These are phyloP conservation scores for Cirrhinus molitorella DNA, from an alignment of 2,797 vertebrate species.

Conservation along the genomic window DNA sequence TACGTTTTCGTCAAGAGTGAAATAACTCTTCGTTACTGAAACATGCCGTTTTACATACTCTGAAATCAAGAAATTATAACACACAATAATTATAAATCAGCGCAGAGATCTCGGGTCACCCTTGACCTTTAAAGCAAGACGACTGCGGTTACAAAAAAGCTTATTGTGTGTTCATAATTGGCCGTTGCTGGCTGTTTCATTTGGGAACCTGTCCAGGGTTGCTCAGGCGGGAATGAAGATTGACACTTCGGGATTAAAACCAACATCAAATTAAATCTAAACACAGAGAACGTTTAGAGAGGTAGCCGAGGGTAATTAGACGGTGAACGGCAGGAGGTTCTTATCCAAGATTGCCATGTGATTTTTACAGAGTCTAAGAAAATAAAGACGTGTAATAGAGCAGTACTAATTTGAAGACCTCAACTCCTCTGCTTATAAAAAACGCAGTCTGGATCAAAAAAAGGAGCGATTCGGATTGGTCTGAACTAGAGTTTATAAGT, in stretches of 20 bases:
- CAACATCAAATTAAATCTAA: conserved; percentile 69
- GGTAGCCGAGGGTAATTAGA: conserved; percentile 42
- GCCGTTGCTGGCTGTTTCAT: conserved; percentile 65
- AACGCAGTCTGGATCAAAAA: not conserved
- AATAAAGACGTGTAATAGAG: conserved; percentile 51
- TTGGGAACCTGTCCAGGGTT: conserved; percentile 68
- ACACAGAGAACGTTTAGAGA: conserved; percentile 51
- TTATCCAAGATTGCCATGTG: conserved; percentile 29
- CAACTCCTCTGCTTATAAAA: conserved; percentile 30
- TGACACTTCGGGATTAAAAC: conserved; percentile 72
- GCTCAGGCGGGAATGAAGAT: conserved; percentile 72
- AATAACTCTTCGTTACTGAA: not conserved
- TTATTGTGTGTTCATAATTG: conserved; percentile 18
- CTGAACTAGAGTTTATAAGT: not conserved
- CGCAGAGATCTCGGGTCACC: not conserved
- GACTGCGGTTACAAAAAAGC: conserved; percentile 13
- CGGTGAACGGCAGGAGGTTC: conserved; percentile 32
- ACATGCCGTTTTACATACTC: conserved; percentile 13
- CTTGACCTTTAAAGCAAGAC: not conserved
- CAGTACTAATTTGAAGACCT: conserved; percentile 45
- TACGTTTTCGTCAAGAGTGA: conserved; percentile 10
- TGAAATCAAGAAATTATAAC: conserved; percentile 14
- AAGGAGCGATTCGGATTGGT: not conserved
- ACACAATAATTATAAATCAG: conserved; percentile 4
- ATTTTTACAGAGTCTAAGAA: conserved; percentile 45